Evolutionary conservation across 2,888 invertebrate genomes (phyloP).

Genomic region (Alviniconcha strummeri): DNA sequence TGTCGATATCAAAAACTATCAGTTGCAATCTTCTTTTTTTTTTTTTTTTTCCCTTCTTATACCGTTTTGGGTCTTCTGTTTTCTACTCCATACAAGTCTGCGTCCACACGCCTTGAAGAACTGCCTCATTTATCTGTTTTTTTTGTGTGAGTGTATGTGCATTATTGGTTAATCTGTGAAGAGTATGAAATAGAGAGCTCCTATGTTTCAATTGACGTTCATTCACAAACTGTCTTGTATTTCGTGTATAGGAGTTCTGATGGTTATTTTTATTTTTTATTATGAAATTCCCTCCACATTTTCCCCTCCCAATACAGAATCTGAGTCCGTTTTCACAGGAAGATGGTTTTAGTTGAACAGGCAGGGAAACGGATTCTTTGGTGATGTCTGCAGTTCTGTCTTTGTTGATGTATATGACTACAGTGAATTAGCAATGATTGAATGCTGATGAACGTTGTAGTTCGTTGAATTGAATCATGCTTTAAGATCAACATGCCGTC

Average conservation of each 20-base stretch:
- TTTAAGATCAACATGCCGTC: no score
- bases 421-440: background rate
- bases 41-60: background rate
- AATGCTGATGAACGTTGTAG: conserved; percentile 12
- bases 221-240: background rate
- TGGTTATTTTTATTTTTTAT: no score
- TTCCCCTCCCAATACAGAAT: background rate
- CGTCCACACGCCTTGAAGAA: background rate
- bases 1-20: background rate
- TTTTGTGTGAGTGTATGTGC: background rate
- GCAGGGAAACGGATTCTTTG: background rate
- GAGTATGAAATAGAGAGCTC: background rate
- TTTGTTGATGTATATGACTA: background rate
- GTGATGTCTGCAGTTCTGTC: background rate
- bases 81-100: background rate
- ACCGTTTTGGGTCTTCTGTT: background rate
- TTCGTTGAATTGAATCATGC: conserved; percentile 19
- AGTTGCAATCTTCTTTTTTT: background rate
- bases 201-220: background rate
- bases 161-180: background rate
- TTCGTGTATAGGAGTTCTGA: no score
- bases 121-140: background rate
- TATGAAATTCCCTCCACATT: background rate
- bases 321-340: background rate
- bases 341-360: background rate